Evolutionary conservation across 2,888 invertebrate genomes (phyloP).

Genomic region (Dynastes tityus): DNA sequence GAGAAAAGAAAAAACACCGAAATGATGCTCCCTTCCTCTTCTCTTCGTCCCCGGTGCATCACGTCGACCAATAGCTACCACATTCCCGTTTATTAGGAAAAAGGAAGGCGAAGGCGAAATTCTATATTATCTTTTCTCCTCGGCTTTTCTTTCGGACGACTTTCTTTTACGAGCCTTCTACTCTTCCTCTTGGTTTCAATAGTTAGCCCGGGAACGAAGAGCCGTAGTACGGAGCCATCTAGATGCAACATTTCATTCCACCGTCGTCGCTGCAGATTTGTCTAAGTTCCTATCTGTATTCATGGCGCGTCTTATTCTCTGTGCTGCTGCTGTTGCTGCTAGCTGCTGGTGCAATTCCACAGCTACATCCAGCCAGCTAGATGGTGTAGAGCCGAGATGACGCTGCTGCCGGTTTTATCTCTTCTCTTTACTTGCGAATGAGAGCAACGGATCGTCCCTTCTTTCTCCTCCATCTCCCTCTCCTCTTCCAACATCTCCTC

Average conservation of each 20-base stretch:
- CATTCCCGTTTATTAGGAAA: conserved; percentile 47
- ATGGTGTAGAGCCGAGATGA: neutral
- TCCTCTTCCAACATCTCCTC: conserved; percentile 36
- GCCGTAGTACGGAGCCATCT: conserved; percentile 59
- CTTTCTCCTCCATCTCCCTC: conserved; percentile 35
- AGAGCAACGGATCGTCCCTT: neutral
- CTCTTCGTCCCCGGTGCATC: neutral
- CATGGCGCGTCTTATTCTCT: conserved; percentile 58
- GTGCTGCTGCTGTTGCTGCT: conserved; percentile 47
- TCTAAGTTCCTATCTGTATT: conserved; percentile 63
- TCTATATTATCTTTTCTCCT: conserved; percentile 15
- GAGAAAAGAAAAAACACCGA: too few species aligned
- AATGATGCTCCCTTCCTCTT: neutral
- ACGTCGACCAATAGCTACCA: neutral
- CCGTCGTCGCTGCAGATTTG: conserved; percentile 61
- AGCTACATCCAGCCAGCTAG: neutral
- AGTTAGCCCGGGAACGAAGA: conserved; percentile 46
- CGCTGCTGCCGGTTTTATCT: conserved; percentile 51
- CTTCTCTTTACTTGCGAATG: conserved; percentile 35
- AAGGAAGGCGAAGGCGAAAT: conserved; percentile 43
- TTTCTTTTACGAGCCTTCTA: conserved; percentile 60
- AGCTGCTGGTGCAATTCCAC: conserved; percentile 27
- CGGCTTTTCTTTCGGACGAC: conserved; percentile 51
- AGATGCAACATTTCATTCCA: conserved; percentile 61
- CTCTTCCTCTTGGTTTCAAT: neutral